A percentile compares a stretch with the other conserved stretches of the same genome.
Conservation (phyloP, 2,888 invertebrate genomes). For the Vanessa cardui region DNA sequence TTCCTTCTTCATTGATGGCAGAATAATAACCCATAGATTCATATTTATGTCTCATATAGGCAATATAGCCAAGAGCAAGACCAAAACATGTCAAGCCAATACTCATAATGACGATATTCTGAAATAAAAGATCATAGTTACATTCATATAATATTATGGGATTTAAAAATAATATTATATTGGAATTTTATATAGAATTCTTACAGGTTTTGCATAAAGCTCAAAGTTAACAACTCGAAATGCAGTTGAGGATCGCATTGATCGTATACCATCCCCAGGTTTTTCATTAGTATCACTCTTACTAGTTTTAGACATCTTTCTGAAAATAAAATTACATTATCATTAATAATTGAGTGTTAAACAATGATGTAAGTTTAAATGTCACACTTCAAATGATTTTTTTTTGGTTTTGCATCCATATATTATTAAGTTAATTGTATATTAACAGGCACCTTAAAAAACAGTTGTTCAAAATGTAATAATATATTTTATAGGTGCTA, state of each 20-base stretch:
- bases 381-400: no score
- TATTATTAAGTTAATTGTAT: no score
- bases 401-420: no score
- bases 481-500: no score
- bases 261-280: slow-evolving; percentile 90
- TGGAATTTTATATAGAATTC: slow-evolving; percentile 52
- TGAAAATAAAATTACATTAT: not conserved
- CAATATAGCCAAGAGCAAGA: slow-evolving; percentile 89
- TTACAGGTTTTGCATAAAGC: slow-evolving; percentile 93
- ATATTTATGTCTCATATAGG: slow-evolving; percentile 92
- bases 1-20: slow-evolving; percentile 90
- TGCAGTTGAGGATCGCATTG: slow-evolving; percentile 87
- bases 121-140: slow-evolving; percentile 59
- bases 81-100: slow-evolving; percentile 89
- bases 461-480: no score
- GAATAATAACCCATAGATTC: slow-evolving; percentile 91
- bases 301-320: slow-evolving; percentile 28
- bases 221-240: slow-evolving; percentile 95
- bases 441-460: no score
- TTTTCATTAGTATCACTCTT: slow-evolving; percentile 52
- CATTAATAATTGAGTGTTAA: not conserved
- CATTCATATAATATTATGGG: not conserved
- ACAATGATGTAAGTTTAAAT: not conserved
- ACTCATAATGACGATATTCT: slow-evolving; percentile 94
- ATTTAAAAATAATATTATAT: not conserved